Evolutionary conservation across 2,797 vertebrate genomes (phyloP).

Genomic region (Acrossocheilus wenchowensis): DNA sequence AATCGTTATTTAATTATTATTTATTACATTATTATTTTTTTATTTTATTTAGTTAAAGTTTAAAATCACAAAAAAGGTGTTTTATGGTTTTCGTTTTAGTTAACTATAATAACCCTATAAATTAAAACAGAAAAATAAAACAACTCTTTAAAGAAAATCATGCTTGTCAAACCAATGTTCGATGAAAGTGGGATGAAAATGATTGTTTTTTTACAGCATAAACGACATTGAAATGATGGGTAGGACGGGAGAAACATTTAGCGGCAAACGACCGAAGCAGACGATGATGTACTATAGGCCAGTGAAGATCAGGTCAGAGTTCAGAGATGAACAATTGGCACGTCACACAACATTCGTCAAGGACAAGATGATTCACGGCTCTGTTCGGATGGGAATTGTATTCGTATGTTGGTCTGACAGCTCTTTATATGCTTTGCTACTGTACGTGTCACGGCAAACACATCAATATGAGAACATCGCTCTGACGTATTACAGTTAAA

Average conservation of each 20-base stretch:
- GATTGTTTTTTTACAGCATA: background rate
- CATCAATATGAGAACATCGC: background rate
- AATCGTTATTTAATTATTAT: too few species aligned
- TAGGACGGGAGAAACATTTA: background rate
- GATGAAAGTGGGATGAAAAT: background rate
- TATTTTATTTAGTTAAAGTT: background rate
- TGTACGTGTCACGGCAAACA: background rate
- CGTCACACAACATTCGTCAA: conserved; percentile 15
- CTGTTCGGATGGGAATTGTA: background rate
- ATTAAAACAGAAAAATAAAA: background rate
- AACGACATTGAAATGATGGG: background rate
- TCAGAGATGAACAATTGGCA: conserved; percentile 19
- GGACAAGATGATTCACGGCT: conserved; percentile 14
- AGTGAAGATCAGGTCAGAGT: conserved; percentile 33
- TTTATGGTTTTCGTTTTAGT: background rate
- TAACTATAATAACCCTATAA: background rate
- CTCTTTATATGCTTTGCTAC: background rate
- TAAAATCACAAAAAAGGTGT: too few species aligned
- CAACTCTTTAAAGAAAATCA: background rate
- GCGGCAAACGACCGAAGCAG: conserved; percentile 1
- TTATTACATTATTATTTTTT: background rate
- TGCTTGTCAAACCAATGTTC: background rate
- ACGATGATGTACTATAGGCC: conserved; percentile 13
- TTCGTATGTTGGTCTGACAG: conserved; percentile 30
- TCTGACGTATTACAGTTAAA: background rate